phyloP scores from a whole-genome alignment of 2,888 invertebrate genomes.

The Drosophila mettleri region DNA sequence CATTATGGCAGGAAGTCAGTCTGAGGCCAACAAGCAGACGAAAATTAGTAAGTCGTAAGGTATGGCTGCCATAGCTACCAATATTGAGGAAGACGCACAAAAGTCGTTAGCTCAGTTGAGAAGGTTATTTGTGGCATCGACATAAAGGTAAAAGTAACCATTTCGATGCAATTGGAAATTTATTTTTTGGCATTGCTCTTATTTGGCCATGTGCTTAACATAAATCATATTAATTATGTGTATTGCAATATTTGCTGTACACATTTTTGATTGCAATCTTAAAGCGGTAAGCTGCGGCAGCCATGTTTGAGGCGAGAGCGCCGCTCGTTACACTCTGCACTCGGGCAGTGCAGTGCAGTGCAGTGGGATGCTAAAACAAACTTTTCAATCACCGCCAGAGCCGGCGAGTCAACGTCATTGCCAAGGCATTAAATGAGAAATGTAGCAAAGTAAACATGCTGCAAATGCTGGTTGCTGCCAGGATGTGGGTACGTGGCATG shows the following conservation, averaged over 20 bases:
- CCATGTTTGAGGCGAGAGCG: slow-evolving; percentile 3
- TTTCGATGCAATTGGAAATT: background rate
- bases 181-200: background rate
- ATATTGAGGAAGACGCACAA: background rate
- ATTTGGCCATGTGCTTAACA: background rate
- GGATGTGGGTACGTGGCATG: slow-evolving; percentile 32
- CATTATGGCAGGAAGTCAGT: background rate
- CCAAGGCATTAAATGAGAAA: slow-evolving; percentile 74
- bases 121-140: background rate
- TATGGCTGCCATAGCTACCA: background rate
- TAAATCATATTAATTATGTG: background rate
- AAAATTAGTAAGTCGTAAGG: background rate
- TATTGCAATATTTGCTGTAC: slow-evolving; percentile 1
- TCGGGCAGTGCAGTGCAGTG: slow-evolving; percentile 26
- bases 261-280: slow-evolving; percentile 19
- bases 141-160: background rate
- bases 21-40: background rate
- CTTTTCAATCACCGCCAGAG: slow-evolving; percentile 74
- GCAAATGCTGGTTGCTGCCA: slow-evolving; percentile 42
- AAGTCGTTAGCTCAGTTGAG: background rate
- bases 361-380: slow-evolving; percentile 53
- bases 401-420: slow-evolving; percentile 65
- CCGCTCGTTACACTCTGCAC: background rate
- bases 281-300: slow-evolving; percentile 13
- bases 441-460: slow-evolving; percentile 69